A percentile compares a stretch with the other conserved stretches of the same genome.
Evolutionary conservation across 2,888 invertebrate species (phyloP).

Genomic region (Muschampia plurimacula): DNA sequence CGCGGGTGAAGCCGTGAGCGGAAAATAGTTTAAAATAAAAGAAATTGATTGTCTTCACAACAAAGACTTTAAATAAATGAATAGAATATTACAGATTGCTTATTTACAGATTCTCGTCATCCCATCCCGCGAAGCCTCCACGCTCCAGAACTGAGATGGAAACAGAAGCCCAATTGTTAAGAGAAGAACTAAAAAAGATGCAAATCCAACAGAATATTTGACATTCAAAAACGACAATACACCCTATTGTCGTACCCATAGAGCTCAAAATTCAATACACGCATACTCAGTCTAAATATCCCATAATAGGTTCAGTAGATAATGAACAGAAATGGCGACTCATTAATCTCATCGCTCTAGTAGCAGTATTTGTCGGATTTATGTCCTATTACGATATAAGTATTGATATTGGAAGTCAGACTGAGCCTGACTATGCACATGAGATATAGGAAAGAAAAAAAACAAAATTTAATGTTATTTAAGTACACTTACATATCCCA

Average conservation of each 20-base stretch:
- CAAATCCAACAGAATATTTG: conserved; percentile 28
- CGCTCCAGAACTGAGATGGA: conserved; percentile 87
- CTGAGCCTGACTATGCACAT: too few relatives aligned
- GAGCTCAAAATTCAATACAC: conserved; percentile 1
- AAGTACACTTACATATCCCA: too few relatives aligned
- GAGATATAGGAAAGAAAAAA: too few relatives aligned
- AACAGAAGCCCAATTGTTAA: conserved; percentile 82
- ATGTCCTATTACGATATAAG: too few relatives aligned
- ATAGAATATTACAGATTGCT: too few relatives aligned
- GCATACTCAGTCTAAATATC: not conserved
- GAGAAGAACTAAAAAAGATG: conserved; percentile 61
- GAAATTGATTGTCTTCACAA: too few relatives aligned
- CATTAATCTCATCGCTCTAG: not conserved
- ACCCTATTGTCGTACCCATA: conserved; percentile 17
- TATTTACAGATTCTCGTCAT: conserved; percentile 60
- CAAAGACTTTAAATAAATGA: too few relatives aligned
- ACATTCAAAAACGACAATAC: not conserved
- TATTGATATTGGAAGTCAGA: too few relatives aligned
- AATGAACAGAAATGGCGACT: not conserved
- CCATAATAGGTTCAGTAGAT: not conserved
- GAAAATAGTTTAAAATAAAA: too few relatives aligned
- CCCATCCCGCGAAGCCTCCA: conserved; percentile 74
- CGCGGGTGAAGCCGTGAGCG: too few relatives aligned
- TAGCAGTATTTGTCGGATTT: too few relatives aligned
- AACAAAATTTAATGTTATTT: too few relatives aligned